Evolutionary conservation across 1,140 invertebrate genomes (phyloP), one percentile per base, ranked within the genome.

Genomic region (Tetragonula clypearis): DNA sequence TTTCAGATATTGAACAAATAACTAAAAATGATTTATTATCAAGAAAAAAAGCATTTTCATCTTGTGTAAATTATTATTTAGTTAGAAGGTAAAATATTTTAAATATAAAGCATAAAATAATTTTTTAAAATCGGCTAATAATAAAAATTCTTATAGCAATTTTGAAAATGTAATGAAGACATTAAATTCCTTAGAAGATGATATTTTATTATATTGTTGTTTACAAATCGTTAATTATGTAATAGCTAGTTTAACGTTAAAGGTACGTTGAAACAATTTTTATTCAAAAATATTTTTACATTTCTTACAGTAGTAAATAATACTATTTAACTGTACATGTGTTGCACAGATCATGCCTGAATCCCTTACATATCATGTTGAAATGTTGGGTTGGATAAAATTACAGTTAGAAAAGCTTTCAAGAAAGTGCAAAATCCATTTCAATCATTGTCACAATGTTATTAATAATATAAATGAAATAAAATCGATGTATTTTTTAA

Each of bases 1-100:
- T 94, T 65, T 84, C 88, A 2, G 92, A 94, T 85, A 89, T 94
- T 81, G 83, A 86, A 58, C 90, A 88, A 72, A 68, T 94, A 35
- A 94, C 93, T 55, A 93, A 91, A 89, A 91, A 90, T 62, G 87
- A 94, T 88, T 49, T 68, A 17, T 84, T 75, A 72, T 87, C 91
- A 53, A 91, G 86, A 83, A 87, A 84, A 71, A 85, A 77, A 62
- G 90, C 91, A 58, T 88, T 93, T 49, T 89, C 58, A 41, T 82
- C 41, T 14, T 93, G 92, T 80, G 79, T 92, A 41, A 92, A 78
- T 73, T 77, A 91, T 83, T 80, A 90, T 72, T 88, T 94, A 35
- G 87, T 75, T 11, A 88, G 80, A 58, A 90, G 92, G 92, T 93
- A 87, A 69, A 11, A n/a, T 78, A 66, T 75, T 60, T 73, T 86